Conservation (phyloP, 2,797 vertebrate genomes). For the Scleropages formosus region DNA sequence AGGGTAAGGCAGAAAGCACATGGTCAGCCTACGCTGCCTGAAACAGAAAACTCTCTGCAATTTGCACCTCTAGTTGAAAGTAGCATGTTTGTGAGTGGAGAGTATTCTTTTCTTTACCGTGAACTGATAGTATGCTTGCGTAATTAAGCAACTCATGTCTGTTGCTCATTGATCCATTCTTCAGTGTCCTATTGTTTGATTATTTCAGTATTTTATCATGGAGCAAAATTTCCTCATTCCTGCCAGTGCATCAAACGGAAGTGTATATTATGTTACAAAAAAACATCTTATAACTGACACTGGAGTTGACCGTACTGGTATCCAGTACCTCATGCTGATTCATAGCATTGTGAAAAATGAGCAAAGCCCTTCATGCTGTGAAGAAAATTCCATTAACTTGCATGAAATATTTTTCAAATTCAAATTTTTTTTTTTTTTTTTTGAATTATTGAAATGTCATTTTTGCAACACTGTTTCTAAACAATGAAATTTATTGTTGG, state of each 20-base stretch:
- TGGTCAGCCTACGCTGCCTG: neutral
- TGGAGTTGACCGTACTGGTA: too few relatives aligned
- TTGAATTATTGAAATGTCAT: too few relatives aligned
- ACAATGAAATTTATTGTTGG: too few relatives aligned
- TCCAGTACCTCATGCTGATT: neutral
- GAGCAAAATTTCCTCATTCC: neutral
- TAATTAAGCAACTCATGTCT: neutral
- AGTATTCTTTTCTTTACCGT: too few relatives aligned
- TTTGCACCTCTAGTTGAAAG: neutral
- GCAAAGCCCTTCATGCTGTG: too few relatives aligned
- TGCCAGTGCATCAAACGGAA: slow-evolving; percentile 7
- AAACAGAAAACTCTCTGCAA: neutral
- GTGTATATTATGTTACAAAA: neutral
- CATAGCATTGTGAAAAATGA: neutral
- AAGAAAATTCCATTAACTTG: too few relatives aligned
- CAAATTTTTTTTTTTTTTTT: too few relatives aligned
- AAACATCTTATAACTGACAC: too few relatives aligned
- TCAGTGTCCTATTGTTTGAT: neutral
- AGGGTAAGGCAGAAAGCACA: neutral
- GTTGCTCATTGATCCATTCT: neutral
- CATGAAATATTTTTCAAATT: too few relatives aligned
- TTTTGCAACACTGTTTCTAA: too few relatives aligned
- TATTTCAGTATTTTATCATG: neutral
- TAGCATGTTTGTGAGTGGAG: neutral
- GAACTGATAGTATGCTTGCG: neutral